Evolutionary conservation across 2,113 vertebrate species (phyloP).

Genomic region (Strigops habroptila): DNA sequence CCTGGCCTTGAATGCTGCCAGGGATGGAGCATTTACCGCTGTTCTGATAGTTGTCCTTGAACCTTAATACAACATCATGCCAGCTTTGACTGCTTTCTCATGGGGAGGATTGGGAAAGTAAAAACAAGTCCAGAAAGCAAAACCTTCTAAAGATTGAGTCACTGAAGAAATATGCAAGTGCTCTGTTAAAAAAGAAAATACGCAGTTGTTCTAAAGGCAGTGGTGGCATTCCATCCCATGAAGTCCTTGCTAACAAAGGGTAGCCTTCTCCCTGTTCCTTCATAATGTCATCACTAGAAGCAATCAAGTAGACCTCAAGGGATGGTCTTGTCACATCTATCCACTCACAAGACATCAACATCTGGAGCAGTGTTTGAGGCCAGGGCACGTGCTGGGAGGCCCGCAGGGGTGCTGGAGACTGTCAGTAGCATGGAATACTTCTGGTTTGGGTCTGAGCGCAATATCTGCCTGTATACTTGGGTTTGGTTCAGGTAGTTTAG

Average conservation of each 20-base stretch:
- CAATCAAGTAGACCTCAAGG: background rate
- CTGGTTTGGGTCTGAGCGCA: background rate
- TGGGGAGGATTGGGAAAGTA: background rate
- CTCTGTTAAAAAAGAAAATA: background rate
- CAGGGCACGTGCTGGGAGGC: background rate
- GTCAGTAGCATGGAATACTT: too few species aligned
- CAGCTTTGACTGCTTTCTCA: background rate
- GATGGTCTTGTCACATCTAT: background rate
- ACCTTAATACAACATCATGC: background rate
- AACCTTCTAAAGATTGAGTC: background rate
- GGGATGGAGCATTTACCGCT: background rate
- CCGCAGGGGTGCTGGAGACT: background rate
- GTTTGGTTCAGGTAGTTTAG: background rate
- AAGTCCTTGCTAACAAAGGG: background rate
- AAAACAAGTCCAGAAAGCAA: background rate
- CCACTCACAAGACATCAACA: background rate
- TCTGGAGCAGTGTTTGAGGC: background rate
- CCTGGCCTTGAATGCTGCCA: background rate
- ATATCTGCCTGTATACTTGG: too few species aligned
- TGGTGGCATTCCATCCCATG: background rate
- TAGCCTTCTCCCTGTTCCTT: background rate
- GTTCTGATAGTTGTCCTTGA: background rate
- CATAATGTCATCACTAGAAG: background rate
- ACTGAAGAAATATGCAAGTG: background rate
- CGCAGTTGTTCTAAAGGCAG: background rate